A percentile compares a stretch with the other conserved stretches of the same genome.
Evolutionary conservation across 1,140 invertebrate genomes (phyloP).

Genomic region (Drosophila triauraria): DNA sequence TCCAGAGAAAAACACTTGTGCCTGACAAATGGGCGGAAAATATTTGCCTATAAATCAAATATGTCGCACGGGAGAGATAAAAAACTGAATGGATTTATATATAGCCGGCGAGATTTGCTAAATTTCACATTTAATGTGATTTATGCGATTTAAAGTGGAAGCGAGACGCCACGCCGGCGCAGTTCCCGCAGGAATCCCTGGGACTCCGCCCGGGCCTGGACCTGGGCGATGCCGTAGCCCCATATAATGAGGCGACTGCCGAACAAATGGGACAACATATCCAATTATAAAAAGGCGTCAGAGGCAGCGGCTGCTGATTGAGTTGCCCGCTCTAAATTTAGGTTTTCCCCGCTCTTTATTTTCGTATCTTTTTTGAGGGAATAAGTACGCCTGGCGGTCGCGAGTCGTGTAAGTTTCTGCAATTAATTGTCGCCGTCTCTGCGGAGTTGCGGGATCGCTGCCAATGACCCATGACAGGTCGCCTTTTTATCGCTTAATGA

Average conservation of each 20-base stretch:
- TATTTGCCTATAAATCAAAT: conserved; percentile 55
- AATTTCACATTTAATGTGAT: conserved; percentile 54
- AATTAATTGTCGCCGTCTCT: conserved; percentile 49
- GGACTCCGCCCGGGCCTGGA: background rate
- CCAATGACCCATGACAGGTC: conserved; percentile 81
- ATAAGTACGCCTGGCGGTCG: conserved; percentile 14
- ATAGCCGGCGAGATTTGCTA: conserved; percentile 36
- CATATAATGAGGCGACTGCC: conserved; percentile 54
- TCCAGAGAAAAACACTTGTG: background rate
- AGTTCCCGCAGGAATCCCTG: background rate
- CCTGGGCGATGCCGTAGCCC: background rate
- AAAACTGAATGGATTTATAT: conserved; percentile 24
- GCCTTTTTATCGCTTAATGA: conserved; percentile 56
- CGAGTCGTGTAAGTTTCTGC: conserved; percentile 30
- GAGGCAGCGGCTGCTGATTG: conserved; percentile 69
- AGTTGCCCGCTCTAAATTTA: conserved; percentile 81
- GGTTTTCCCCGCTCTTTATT: conserved; percentile 6
- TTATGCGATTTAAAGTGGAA: conserved; percentile 72
- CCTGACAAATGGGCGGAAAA: conserved; percentile 57
- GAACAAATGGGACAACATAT: conserved; percentile 59
- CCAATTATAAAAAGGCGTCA: conserved; percentile 81
- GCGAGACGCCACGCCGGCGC: conserved; percentile 49
- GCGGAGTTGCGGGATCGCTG: conserved; percentile 35
- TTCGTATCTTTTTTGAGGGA: conserved; percentile 8
- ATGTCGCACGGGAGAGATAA: background rate